Base-by-base conservation (phyloP, 1,140 invertebrate species). In the Trypoxylus dichotomus region DNA sequence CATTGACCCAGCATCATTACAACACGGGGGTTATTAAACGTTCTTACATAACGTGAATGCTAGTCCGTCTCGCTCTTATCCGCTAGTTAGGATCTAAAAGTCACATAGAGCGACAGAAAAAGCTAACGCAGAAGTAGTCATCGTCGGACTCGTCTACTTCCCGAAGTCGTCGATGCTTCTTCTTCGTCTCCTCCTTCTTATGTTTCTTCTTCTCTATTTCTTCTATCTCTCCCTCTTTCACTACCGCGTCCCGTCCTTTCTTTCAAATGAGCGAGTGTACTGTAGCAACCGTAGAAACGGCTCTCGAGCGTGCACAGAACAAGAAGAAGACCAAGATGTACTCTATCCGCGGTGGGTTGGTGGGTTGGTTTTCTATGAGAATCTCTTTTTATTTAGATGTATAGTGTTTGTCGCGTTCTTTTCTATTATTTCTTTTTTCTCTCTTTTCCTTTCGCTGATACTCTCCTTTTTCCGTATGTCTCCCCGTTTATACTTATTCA, bases 1-100 rank as follows among this genome's bases (percentile, higher is more conserved):
- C 72, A 43, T 74, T 74, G 72, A 74, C 72, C 83, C 81, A 77
- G 75, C 80, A 82, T 83, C 82, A 84, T 83, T 84, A 83, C 83
- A 80, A 80, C 83, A 83, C 82, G 81, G 80, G 83, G 83, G 83
- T 84, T 83, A 83, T 84, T 84, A 84, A 79, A 82, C 82, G 82
- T 74, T 74, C 80, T 81, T 79, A 79, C 80, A 80, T 82, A 83
- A 83, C 82, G 81, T 80, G 81, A 83, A 79, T 54, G 79, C 77
- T 80, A 79, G 78, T 79, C 80, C 80, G 21, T 68, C 60, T 68
- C 60, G 60, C 60, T 68, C 60, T 13, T 29, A 68, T 68, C 60
- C 60, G 24, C 60, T 68, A 68, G 60, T 13, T 24, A 25, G 24
- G 19, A 68, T 68, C 60, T 29, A 29, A 68, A 68, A 68, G 60